Evolutionary conservation across 2,797 vertebrate species (phyloP).

Genomic region (Enoplosus armatus): DNA sequence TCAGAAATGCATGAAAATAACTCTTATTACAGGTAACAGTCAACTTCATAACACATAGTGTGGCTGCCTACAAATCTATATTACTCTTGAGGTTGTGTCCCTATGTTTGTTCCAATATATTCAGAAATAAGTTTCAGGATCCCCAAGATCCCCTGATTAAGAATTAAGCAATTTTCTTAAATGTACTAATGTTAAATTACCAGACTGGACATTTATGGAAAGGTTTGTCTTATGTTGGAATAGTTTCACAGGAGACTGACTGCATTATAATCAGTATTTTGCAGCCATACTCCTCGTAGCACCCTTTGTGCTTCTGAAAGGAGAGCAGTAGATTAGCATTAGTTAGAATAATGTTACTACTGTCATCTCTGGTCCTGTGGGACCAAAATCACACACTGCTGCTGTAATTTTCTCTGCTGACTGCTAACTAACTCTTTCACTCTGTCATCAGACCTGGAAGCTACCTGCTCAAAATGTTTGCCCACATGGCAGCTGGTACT

Average conservation of each 20-base stretch:
- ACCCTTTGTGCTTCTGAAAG: background rate
- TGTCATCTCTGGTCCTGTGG: constrained; percentile 29
- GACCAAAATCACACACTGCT: constrained; percentile 18
- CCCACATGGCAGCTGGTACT: constrained; percentile 55
- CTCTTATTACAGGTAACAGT: background rate
- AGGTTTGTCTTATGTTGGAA: background rate
- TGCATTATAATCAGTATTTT: constrained; percentile 24
- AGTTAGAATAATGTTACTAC: background rate
- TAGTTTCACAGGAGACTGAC: background rate
- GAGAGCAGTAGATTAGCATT: constrained; percentile 20
- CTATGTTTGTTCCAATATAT: background rate
- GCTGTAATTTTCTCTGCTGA: constrained; percentile 43
- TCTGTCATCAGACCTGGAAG: constrained; percentile 40
- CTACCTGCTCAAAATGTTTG: constrained; percentile 60
- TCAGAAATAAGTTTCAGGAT: constrained; percentile 1
- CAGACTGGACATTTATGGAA: background rate
- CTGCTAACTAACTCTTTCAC: constrained; percentile 43
- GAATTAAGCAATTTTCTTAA: background rate
- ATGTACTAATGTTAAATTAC: background rate
- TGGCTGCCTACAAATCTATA: background rate
- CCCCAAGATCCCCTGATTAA: background rate
- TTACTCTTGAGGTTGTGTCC: background rate
- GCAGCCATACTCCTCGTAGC: background rate
- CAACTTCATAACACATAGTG: background rate
- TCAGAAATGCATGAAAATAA: background rate